Conservation (phyloP, 2,888 invertebrate genomes). For the Agriopis aurantiaria region DNA sequence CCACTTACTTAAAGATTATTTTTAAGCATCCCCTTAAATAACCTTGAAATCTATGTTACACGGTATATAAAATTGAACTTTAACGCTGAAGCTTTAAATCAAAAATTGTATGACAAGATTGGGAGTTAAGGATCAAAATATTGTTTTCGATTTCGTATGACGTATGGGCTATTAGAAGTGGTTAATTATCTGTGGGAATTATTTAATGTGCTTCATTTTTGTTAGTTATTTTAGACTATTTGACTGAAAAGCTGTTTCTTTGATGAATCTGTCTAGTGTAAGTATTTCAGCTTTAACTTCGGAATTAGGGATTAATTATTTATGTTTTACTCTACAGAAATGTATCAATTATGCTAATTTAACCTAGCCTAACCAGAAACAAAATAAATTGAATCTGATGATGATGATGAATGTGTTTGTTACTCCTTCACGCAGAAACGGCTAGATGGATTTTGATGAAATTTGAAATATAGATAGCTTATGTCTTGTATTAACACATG, state of each 20-base stretch:
- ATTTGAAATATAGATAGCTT: too few relatives aligned
- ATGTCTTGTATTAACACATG: too few relatives aligned
- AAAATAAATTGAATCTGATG: too few relatives aligned
- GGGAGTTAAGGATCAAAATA: slow-evolving; percentile 1
- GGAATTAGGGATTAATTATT: too few relatives aligned
- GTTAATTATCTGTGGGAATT: slow-evolving; percentile 12
- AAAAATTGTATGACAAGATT: not conserved
- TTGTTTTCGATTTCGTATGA: slow-evolving; percentile 7
- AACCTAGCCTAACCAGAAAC: too few relatives aligned
- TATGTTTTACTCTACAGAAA: too few relatives aligned
- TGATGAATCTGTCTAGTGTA: not conserved
- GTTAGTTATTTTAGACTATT: not conserved
- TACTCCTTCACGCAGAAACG: too few relatives aligned
- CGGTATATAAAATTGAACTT: slow-evolving; percentile 2
- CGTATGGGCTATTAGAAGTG: slow-evolving; percentile 9
- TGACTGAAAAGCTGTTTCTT: not conserved
- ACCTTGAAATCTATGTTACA: not conserved
- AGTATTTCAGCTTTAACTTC: too few relatives aligned
- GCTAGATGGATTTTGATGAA: too few relatives aligned
- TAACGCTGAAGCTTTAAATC: not conserved
- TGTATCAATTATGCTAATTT: too few relatives aligned
- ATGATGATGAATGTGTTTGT: too few relatives aligned
- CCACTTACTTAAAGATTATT: slow-evolving; percentile 48
- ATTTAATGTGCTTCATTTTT: not conserved
- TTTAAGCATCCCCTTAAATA: slow-evolving; percentile 50